Percentiles rank a stretch among this genome's conserved stretches.
Conservation (phyloP, 2,888 invertebrate genomes). For the Cancer borealis region DNA sequence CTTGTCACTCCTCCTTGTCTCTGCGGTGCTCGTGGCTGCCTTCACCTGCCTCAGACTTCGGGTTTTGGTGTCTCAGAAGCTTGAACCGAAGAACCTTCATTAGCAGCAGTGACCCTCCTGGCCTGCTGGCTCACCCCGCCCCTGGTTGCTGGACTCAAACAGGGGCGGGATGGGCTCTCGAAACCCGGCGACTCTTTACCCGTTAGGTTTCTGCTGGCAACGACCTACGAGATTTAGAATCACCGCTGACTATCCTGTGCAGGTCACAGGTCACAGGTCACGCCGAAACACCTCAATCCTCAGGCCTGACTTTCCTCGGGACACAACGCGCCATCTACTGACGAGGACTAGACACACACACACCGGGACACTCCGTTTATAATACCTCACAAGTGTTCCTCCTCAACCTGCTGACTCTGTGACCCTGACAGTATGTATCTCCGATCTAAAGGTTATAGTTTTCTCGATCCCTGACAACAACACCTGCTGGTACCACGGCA, state of each 20-base stretch:
- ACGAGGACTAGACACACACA: not conserved
- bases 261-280: constrained; percentile 62
- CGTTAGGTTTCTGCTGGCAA: constrained; percentile 61
- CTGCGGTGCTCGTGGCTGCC: constrained; percentile 65
- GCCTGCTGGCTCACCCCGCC: constrained; percentile 10
- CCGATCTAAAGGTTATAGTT: not conserved
- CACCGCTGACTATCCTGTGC: constrained; percentile 56
- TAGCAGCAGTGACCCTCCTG: constrained; percentile 46
- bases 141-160: constrained; percentile 68
- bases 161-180: not conserved
- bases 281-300: not conserved
- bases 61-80: constrained; percentile 45
- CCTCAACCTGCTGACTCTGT: not conserved
- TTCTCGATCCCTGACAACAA: not conserved
- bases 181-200: not conserved
- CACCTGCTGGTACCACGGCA: not conserved
- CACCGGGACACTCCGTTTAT: not conserved
- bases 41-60: constrained; percentile 63
- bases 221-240: constrained; percentile 26
- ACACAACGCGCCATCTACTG: not conserved
- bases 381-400: not conserved
- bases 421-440: not conserved
- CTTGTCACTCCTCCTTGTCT: constrained; percentile 55
- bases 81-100: constrained; percentile 46
- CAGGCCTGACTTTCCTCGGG: not conserved